Conservation (phyloP, 2,113 vertebrate species). For the Cyanocitta stelleri region DNA sequence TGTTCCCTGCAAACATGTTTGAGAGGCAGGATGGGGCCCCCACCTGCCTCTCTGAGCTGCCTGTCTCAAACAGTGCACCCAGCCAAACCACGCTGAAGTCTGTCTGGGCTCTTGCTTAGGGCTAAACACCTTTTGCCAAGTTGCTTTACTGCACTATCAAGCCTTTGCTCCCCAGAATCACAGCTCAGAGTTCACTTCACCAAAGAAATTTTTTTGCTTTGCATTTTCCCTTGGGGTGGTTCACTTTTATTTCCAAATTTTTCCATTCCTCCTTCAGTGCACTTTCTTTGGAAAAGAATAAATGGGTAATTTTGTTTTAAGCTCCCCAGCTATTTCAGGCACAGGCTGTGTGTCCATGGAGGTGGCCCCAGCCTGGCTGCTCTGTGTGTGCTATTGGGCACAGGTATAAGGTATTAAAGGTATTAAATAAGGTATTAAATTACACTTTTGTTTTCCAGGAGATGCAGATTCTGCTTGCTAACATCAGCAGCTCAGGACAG, state of each 20-base stretch:
- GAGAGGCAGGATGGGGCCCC: neutral
- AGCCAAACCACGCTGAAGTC: neutral
- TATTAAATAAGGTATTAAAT: neutral
- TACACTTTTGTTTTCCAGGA: neutral
- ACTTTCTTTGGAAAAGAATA: neutral
- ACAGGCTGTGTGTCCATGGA: neutral
- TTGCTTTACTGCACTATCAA: neutral
- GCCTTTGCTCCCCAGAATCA: neutral
- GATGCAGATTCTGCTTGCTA: constrained; percentile 83
- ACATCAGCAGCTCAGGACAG: constrained; percentile 74
- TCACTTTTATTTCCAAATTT: neutral
- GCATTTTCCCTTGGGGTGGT: neutral
- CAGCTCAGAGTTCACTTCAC: neutral
- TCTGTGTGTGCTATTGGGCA: fast-evolving
- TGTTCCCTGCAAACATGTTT: neutral
- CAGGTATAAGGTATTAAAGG: neutral
- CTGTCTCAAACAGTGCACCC: neutral
- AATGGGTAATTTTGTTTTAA: neutral
- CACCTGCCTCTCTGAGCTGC: neutral
- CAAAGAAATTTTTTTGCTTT: neutral
- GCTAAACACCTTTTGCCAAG: constrained; percentile 25
- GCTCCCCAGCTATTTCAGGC: neutral
- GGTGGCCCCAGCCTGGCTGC: neutral
- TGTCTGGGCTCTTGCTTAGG: neutral
- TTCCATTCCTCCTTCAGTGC: neutral